Base-by-base conservation (phyloP, 2,797 vertebrate species). In the Sciurus carolinensis region DNA sequence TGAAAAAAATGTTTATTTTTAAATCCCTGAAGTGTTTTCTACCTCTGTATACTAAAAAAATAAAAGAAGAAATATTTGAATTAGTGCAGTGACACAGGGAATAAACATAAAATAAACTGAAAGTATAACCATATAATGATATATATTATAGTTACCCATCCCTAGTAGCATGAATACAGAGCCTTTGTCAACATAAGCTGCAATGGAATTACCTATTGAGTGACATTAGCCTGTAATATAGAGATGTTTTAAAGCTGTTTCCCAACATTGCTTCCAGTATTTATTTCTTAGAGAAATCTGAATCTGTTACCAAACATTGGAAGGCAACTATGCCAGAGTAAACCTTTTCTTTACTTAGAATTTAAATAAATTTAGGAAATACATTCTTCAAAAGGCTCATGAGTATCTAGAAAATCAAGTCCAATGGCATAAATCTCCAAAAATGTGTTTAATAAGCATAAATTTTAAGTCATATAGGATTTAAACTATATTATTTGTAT, bases 401-500 rank as follows among this genome's bases (percentile, higher is more conserved):
- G 67, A 6, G 90, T 91, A 76, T 1, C 28, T 91, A 92, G 47
- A 95, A 91, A 93, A 84, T 85, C n/a, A 86, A 69, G 24, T 77
- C 62, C 3, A 28, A 62, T n/a, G 80, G 7, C 13, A 90, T 66
- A 3, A 3, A 79, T 69, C 44, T 64, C 3, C n/a, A 67, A 64
- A 69, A 88, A 39, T 39, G 90, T 42, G 80, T 92, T 44, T 77
- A 90, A 89, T 57, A 6, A 28, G 66, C 28, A 33, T n/a, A 12
- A 79, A 15, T 84, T 52, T 39, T 39, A 89, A 59, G 11, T 75
- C 47, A 12, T 33, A 33, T 4, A 75, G 4, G 5, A 76, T 84
- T 96, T 88, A 95, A 89, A 80, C 15, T 39, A 82, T 39, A 3
- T 6, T 62, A 10, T 75, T 9, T 15, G 0, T 77, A 36, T 79